Conservation (phyloP, 2,113 vertebrate species). For the Cryptoleucopteryx plumbea region DNA sequence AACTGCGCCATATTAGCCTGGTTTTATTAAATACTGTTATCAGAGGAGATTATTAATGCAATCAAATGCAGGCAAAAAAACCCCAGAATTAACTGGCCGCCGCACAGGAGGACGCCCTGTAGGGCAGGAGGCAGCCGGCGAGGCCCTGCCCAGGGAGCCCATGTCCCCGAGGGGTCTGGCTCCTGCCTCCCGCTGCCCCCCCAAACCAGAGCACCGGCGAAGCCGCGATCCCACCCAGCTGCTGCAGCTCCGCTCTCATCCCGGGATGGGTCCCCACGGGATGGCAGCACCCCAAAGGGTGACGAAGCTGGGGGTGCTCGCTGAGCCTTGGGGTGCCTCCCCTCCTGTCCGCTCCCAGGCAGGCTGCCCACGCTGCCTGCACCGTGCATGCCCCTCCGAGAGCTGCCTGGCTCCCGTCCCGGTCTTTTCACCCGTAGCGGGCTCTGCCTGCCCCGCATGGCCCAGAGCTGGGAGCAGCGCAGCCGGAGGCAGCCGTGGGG, state of each 20-base stretch:
- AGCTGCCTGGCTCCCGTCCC: background rate
- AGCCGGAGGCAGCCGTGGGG: background rate
- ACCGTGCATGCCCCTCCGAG: background rate
- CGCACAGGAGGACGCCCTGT: accelerated
- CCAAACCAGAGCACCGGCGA: accelerated
- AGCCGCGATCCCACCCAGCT: background rate
- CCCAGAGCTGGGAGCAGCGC: accelerated
- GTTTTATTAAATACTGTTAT: slow-evolving; percentile 63
- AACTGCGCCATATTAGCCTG: slow-evolving; percentile 42
- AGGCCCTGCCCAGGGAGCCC: background rate
- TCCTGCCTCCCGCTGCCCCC: background rate
- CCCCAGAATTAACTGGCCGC: slow-evolving; percentile 28
- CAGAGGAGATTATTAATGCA: slow-evolving; percentile 59
- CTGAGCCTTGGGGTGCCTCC: background rate
- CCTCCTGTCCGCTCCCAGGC: background rate
- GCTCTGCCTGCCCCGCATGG: background rate
- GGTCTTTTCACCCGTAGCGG: accelerated
- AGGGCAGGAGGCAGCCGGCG: background rate
- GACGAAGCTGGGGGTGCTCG: accelerated
- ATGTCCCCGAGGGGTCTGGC: background rate
- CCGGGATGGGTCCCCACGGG: background rate
- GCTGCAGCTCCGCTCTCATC: background rate
- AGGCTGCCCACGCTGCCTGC: background rate
- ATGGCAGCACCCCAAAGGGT: background rate
- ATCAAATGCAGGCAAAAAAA: slow-evolving; percentile 39